Evolutionary conservation across 1,140 invertebrate species (phyloP), one percentile per base, ranked within the genome.

Genomic region (Portunus trituberculatus): DNA sequence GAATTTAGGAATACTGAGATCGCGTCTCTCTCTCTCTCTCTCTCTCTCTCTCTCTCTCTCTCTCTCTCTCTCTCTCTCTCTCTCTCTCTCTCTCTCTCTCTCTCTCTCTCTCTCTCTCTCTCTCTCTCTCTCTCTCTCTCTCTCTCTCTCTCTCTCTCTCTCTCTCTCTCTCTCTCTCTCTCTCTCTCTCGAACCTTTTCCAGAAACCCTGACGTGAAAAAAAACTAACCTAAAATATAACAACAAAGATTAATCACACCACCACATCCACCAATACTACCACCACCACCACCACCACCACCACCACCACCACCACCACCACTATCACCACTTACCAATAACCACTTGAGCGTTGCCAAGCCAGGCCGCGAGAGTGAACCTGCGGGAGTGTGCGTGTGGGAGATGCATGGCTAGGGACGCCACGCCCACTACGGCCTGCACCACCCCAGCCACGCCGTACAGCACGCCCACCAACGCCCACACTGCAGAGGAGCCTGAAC

Each of bases 391-490:
- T 12, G 29, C 20, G n/a, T 76, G 83, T 3, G 90, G 29, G 20
- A 84, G 16, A 12, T 89, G 83, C 14, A 88, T 45, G 6, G 91
- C 76, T 16, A 93, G 25, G 29, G 94, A 92, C 8, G 83, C 83
- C 31, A 95, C 91, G n/a, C 94, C 94, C 52, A 86, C 94, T 3
- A 48, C 16, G 48, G 76, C 84, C 84, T 95, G 94, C 48, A 95
- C 91, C 48, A 93, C 52, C 29, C 94, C 94, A 25, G 94, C 94
- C 10, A 48, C 84, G 2, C 94, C 94, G 82, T 95, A 95, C 90
- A 95, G 20, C 91, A 95, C 94, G 39, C 94, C 94, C 52, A 95
- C 94, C 46, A 95, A 76, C 46, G 67, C 91, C 94, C 94, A 95
- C n/a, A 95, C 94, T 12, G 94, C 67, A n/a, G 94, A 95, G 86